Evolutionary conservation across 1,140 invertebrate genomes (phyloP).

Genomic region (Drosophila orosa): DNA sequence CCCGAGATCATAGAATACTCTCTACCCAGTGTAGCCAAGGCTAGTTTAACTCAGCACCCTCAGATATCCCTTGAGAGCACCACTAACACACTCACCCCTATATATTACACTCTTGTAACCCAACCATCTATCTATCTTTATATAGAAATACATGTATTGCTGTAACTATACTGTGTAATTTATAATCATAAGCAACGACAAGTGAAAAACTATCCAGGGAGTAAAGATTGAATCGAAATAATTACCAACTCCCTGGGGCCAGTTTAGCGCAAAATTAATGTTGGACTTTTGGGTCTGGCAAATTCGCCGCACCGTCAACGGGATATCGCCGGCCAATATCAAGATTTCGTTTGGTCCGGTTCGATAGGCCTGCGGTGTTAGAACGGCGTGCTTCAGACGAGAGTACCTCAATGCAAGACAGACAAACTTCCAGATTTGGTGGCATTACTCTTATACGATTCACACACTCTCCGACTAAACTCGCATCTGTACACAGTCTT

Average conservation of each 20-base stretch:
- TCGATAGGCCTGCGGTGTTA: constrained; percentile 61
- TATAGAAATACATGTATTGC: constrained; percentile 41
- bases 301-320: constrained; percentile 68
- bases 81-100: constrained; percentile 44
- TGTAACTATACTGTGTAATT: constrained; percentile 47
- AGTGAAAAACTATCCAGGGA: constrained; percentile 65
- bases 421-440: constrained; percentile 62
- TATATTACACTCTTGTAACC: constrained; percentile 34
- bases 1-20: constrained; percentile 40
- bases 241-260: constrained; percentile 13
- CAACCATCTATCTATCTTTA: constrained; percentile 40
- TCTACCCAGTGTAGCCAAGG: constrained; percentile 56
- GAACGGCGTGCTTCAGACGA: constrained; percentile 78
- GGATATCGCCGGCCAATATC: constrained; percentile 49
- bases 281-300: constrained; percentile 82
- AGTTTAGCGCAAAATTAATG: constrained; percentile 83
- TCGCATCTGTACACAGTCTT: constrained; percentile 44
- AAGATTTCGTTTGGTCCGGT: constrained; percentile 43
- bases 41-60: constrained; percentile 58
- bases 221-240: constrained; percentile 14
- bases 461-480: constrained; percentile 42
- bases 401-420: constrained; percentile 81
- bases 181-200: constrained; percentile 66
- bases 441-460: constrained; percentile 45
- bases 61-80: constrained; percentile 21